These are phyloP conservation scores for Myathropa florea DNA, from an alignment of 2,888 invertebrate species.

Conservation along the genomic window DNA sequence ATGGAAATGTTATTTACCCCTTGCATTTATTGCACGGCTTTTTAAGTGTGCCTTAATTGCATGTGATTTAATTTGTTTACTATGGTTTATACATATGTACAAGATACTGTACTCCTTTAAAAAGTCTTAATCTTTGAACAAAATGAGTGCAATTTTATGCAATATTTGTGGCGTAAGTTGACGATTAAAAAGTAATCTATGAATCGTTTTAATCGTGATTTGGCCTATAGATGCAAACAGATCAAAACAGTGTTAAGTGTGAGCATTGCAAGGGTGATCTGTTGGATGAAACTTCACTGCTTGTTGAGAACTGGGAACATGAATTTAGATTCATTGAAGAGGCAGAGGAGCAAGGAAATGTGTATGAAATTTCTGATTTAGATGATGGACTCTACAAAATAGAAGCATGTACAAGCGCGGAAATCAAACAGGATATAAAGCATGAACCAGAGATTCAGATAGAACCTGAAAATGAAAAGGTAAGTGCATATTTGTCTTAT, in stretches of 20 bases:
- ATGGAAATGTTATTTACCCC: no score
- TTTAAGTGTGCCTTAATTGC: no score
- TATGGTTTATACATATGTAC: no score
- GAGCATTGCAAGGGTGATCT: constrained; percentile 24
- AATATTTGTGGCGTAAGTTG: constrained; percentile 42
- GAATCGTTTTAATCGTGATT: background rate
- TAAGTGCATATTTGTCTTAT: background rate
- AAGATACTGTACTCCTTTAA: background rate
- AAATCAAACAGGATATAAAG: constrained; percentile 37
- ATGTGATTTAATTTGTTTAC: no score
- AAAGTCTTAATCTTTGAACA: background rate
- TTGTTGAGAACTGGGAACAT: constrained; percentile 11
- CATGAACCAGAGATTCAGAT: constrained; percentile 54
- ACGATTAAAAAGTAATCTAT: background rate
- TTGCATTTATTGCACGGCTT: no score
- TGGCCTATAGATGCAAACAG: constrained; percentile 18
- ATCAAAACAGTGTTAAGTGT: constrained; percentile 15
- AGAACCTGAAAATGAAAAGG: constrained; percentile 15
- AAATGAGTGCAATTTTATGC: constrained; percentile 7
- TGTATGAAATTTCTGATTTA: constrained; percentile 21
- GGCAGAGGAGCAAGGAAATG: constrained; percentile 42
- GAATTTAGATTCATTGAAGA: constrained; percentile 51
- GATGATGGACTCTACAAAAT: background rate
- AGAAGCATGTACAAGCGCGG: background rate
- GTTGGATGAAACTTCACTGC: background rate